These are phyloP conservation scores for Hestina assimilis DNA, from an alignment of 1,140 invertebrate genomes.

Conservation along the genomic window DNA sequence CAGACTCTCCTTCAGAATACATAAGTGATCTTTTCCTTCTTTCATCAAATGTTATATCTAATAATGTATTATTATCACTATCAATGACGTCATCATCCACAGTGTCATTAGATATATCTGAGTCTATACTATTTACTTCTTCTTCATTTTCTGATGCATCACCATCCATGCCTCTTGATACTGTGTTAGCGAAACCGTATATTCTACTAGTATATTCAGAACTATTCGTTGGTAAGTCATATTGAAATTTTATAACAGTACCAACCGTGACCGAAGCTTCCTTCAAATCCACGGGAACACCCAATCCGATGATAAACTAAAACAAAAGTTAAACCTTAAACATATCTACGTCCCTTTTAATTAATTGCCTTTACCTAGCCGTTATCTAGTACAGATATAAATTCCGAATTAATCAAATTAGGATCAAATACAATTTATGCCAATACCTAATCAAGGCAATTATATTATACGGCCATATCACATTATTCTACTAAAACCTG, in stretches of 20 bases:
- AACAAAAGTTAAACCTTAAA: conserved; percentile 28
- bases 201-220: conserved; percentile 80
- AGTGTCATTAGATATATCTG: conserved; percentile 34
- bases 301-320: conserved; percentile 83
- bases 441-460: conserved; percentile 15
- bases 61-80: conserved; percentile 55
- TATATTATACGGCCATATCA: conserved; percentile 25
- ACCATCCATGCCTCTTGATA: conserved; percentile 59
- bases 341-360: no score
- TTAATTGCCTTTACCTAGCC: no score
- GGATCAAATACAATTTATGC: conserved; percentile 11
- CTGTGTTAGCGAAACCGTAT: conserved; percentile 73
- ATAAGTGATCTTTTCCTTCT: conserved; percentile 53
- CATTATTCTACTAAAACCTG: conserved; percentile 26
- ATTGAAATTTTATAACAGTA: conserved; percentile 81
- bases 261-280: conserved; percentile 82
- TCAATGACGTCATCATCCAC: conserved; percentile 25
- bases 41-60: conserved; percentile 66
- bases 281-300: conserved; percentile 82
- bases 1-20: conserved; percentile 59
- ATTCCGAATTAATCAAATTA: not conserved
- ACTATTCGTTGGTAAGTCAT: conserved; percentile 80
- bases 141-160: conserved; percentile 33
- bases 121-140: conserved; percentile 32
- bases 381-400: not conserved